Base-by-base conservation (phyloP, 2,888 invertebrate species). In the Apotomis turbidana region DNA sequence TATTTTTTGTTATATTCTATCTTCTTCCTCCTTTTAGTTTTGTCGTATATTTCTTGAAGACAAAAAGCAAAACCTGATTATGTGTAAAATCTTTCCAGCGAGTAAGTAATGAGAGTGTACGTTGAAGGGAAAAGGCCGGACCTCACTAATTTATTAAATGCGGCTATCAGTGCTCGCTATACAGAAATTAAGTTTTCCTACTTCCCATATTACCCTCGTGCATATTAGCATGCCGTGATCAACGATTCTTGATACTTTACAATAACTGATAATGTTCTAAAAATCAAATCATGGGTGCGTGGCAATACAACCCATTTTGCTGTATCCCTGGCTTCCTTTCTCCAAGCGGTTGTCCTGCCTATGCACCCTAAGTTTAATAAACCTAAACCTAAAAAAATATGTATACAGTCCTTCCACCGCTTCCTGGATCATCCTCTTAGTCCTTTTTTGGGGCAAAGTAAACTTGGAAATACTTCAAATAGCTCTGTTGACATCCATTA, bases 101-200 rank as follows among this genome's bases (percentile, higher is more conserved):
- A 3, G 15, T 55, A 71, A 67, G 63, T 44, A 67, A 67, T 71
- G 62, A 13, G 15, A 12, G 15, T 54, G 66, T 60, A 63, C 12
- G n/a, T 44, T 27, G 12, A 13, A 57, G 64, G 58, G 66, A 57
- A 67, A 68, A 79, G 81, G 79, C 80, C 81, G 82, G 79, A 81
- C 78, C 79, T 81, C 78, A 88, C 90, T 93, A 93, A 93, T 93
- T 93, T 93, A 93, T 92, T 93, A 93, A 91, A 88, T 86, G 85
- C 84, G 83, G 85, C 83, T 85, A 90, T 89, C 87, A 87, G 86
- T 86, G 81, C 78, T 83, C 84, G 86, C 88, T 86, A 84, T 88
- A 90, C 87, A 92, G 85, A 89, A 93, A 93, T 93, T 93, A 93
- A 90, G 89, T 87, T 90, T 83, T 83, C 68, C 72, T 68, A 72